Evolutionary conservation across 2,797 vertebrate genomes (phyloP), one percentile per base, ranked within the genome.

Genomic region (Schizopygopsis pylzovi): DNA sequence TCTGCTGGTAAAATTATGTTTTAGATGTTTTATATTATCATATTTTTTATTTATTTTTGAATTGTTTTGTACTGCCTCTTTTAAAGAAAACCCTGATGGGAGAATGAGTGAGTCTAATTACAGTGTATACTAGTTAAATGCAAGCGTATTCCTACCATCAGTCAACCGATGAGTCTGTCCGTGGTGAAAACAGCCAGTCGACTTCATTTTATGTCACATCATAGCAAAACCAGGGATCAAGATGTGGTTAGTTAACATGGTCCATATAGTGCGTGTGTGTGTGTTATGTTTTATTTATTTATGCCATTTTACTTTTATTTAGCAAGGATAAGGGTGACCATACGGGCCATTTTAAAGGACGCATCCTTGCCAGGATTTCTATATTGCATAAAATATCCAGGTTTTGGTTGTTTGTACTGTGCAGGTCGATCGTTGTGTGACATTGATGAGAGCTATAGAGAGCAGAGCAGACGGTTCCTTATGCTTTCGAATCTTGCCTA

Each of bases 81-180:
- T 80, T 10, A 37, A 4, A 45, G 39, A 67, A 65, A 47, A 12
- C n/a, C 10, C 78, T 67, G 61, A 49, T 67, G 59, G 61, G 43
- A 33, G 78, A 37, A 67, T 67, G 61, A 67, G 16, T 49, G 61
- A 80, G 63, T 80, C 59, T 67, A 67, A 67, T 49, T 25, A 49
- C 43, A 65, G 81, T 75, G 52, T 56, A 25, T 82, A 72, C 18
- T 73, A 18, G 56, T 73, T 65, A 83, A 83, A 83, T 83, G 71
- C 18, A 45, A 76, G 56, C 6, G 41, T 39, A 75, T 63, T 43
- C 79, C 79, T 33, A 49, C 79, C 25, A 47, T 49, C 79, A 75
- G 28, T 61, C 41, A 75, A 45, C 25, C 45, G 41, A 83, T 73
- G 54, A 82, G 77, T 39, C 77, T 41, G 25, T 73, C 37, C 61